Base-by-base conservation (phyloP, 2,888 invertebrate species). In the Phania funesta region DNA sequence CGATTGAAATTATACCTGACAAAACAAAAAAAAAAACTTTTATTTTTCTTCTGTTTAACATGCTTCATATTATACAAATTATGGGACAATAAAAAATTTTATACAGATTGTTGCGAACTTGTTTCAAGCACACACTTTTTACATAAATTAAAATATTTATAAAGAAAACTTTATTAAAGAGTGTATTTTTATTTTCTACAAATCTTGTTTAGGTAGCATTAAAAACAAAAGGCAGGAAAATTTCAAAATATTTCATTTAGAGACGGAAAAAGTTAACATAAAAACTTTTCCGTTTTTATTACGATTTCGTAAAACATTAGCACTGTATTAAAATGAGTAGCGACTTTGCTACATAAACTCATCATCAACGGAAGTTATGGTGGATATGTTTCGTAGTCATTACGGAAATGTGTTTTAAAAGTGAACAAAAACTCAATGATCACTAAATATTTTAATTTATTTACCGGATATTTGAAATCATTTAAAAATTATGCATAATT, bases 1-100 rank as follows among this genome's bases (percentile, higher is more conserved):
- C 85, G 84, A 84, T 85, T 85, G 85, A 84, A 83, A 81, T 83
- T 83, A 73, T 85, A 85, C 85, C 85, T 85, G 85, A 84, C 73
- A 81, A 84, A 67, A 41, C 20, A 35, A 75, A 50, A n/a, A n/a
- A 52, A 50, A 83, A 83, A 77, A 79, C 32, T 64, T 74, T 74
- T 73, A 56, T 73, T 64, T 18, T 78, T 32, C 35, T 48, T 58
- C 9, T n/a, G 13, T 54, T 29, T 16, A 1, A 26, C 18, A 26
- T 35, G 48, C 41, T 38, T 11, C 29, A 9, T 54, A 50, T 56
- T 52, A 50, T n/a, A 71, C 44, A 65, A 83, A 83, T 84, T 83
- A 84, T 84, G 81, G 83, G 80, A 84, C 84, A 84, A 58, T 29
- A 46, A 29, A 62, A 76, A 73, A 60, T 62, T n/a, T 26, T 71